Conservation (phyloP, 2,113 vertebrate species). For the Otocyon megalotis region DNA sequence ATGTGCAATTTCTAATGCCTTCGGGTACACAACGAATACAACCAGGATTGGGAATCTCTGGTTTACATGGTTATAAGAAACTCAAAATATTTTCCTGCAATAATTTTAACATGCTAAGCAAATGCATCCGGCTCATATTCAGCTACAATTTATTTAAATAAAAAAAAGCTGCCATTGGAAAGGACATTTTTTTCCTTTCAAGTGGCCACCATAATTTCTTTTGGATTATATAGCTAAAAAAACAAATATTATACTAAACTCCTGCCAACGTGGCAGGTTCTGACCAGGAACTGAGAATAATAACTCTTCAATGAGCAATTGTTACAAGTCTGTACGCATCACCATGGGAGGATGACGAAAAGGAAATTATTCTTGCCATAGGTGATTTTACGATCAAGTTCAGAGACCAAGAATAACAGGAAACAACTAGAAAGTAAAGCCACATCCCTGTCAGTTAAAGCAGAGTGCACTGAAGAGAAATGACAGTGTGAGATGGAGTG, state of each 20-base stretch:
- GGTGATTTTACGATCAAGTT: neutral
- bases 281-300: neutral
- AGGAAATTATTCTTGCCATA: neutral
- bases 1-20: neutral
- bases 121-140: neutral
- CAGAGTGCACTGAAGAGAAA: neutral
- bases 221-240: neutral
- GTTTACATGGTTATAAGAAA: neutral
- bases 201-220: neutral
- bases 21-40: neutral
- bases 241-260: neutral
- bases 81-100: neutral
- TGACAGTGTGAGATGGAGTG: neutral
- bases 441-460: neutral
- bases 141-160: neutral
- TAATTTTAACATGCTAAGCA: neutral
- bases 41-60: neutral
- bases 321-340: neutral
- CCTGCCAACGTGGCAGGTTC: neutral
- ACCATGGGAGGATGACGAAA: neutral
- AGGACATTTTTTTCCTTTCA: neutral
- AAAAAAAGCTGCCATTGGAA: neutral
- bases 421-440: neutral
- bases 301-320: neutral
- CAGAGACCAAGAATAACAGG: neutral